Evolutionary conservation across 2,113 vertebrate genomes (phyloP).

Genomic region (Edolisoma coerulescens): DNA sequence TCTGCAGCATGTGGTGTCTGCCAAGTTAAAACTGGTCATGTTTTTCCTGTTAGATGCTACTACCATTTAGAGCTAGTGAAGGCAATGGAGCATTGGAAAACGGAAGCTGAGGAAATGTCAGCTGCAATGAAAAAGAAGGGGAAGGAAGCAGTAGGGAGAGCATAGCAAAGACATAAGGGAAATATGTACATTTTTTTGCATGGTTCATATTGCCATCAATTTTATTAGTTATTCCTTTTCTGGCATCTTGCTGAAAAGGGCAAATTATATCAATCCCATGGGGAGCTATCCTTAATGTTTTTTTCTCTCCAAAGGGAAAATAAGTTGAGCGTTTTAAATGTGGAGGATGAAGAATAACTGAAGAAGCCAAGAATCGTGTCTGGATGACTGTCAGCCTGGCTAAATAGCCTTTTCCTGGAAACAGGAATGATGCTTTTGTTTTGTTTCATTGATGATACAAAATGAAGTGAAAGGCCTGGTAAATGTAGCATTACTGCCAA

Average conservation of each 20-base stretch:
- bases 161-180: background rate
- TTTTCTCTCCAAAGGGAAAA: background rate
- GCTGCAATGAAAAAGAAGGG: background rate
- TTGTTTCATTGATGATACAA: background rate
- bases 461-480: background rate
- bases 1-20: background rate
- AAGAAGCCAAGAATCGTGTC: background rate
- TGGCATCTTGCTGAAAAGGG: background rate
- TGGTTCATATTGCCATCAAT: background rate
- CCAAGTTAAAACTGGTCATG: background rate
- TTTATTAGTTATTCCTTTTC: background rate
- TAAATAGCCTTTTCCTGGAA: background rate
- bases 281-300: background rate
- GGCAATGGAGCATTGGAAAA: background rate
- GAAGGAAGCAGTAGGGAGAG: no score
- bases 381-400: background rate
- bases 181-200: background rate
- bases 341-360: background rate
- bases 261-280: rapidly evolving
- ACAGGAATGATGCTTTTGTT: background rate
- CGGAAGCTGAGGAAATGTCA: background rate
- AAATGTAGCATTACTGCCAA: background rate
- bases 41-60: background rate
- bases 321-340: background rate
- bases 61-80: background rate